Conservation (phyloP, 2,888 invertebrate genomes). For the Rhamnusium bicolor region DNA sequence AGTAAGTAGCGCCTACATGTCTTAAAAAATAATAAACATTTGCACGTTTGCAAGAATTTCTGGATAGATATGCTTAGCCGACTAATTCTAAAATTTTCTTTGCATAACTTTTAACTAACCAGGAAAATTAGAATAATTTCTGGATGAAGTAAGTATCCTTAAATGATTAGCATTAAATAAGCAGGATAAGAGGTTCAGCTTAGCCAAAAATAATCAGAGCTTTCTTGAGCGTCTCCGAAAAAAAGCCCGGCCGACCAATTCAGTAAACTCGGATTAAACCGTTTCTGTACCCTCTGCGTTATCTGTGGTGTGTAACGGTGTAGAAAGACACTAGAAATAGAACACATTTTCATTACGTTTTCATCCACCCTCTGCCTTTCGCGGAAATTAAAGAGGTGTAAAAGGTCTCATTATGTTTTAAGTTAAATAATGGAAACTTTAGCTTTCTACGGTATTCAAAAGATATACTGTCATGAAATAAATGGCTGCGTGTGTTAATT, state of each 20-base stretch:
- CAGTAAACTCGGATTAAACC: conserved; percentile 18
- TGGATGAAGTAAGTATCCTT: neutral
- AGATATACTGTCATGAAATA: conserved; percentile 14
- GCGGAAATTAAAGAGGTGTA: conserved; percentile 58
- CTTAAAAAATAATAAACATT: neutral
- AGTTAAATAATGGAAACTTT: conserved; percentile 44
- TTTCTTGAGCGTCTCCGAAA: neutral
- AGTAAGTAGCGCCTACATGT: too few species aligned
- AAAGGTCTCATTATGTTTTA: conserved; percentile 45
- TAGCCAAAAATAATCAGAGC: conserved; percentile 2
- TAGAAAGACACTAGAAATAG: conserved; percentile 46
- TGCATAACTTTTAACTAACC: neutral
- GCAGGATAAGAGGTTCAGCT: neutral
- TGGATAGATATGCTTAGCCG: neutral
- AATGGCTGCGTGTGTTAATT: conserved; percentile 21
- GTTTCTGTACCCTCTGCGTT: conserved; percentile 30
- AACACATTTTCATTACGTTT: conserved; percentile 55
- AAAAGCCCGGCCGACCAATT: conserved; percentile 7
- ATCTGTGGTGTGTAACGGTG: conserved; percentile 45
- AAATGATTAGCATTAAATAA: conserved; percentile 13
- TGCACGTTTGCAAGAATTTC: neutral
- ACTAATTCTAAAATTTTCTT: neutral
- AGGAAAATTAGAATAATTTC: conserved; percentile 9
- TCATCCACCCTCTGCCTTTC: conserved; percentile 52
- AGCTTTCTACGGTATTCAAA: conserved; percentile 29